Percentiles rank a stretch among this genome's conserved stretches.
Conservation (phyloP, 2,888 invertebrate species). For the Caenorhabditis plicata region DNA sequence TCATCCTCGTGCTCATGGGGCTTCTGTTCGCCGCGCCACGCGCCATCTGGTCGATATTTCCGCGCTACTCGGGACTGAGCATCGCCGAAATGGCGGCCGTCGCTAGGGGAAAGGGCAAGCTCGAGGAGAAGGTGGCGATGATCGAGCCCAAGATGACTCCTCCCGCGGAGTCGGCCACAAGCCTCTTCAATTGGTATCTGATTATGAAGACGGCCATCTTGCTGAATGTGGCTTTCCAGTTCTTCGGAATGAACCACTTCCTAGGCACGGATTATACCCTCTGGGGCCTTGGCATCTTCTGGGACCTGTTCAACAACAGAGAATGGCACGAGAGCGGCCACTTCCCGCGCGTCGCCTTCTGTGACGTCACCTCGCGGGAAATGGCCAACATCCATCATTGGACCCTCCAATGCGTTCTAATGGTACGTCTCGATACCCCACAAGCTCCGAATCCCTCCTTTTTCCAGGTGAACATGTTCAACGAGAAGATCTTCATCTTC, state of each 20-base stretch:
- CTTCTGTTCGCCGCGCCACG: slow-evolving; percentile 51
- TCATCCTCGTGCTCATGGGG: slow-evolving; percentile 58
- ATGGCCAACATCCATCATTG: slow-evolving; percentile 53
- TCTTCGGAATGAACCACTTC: slow-evolving; percentile 50
- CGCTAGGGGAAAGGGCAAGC: slow-evolving; percentile 12
- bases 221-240: slow-evolving; percentile 39
- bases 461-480: slow-evolving; percentile 60
- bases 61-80: slow-evolving; percentile 40
- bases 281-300: slow-evolving; percentile 65
- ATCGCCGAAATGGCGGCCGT: slow-evolving; percentile 29
- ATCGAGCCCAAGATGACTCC: not conserved
- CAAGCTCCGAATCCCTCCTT: not conserved
- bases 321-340: slow-evolving; percentile 65
- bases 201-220: slow-evolving; percentile 43
- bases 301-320: slow-evolving; percentile 59
- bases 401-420: slow-evolving; percentile 64
- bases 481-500: slow-evolving; percentile 65
- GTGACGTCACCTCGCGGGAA: slow-evolving; percentile 59
- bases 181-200: slow-evolving; percentile 44
- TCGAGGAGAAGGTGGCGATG: slow-evolving; percentile 12
- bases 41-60: slow-evolving; percentile 45
- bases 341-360: slow-evolving; percentile 64
- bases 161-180: not conserved
- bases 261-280: slow-evolving; percentile 53
- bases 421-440: slow-evolving; percentile 37